These are phyloP conservation scores for Eupithecia exiguata DNA, from an alignment of 2,888 invertebrate species.

Conservation along the genomic window DNA sequence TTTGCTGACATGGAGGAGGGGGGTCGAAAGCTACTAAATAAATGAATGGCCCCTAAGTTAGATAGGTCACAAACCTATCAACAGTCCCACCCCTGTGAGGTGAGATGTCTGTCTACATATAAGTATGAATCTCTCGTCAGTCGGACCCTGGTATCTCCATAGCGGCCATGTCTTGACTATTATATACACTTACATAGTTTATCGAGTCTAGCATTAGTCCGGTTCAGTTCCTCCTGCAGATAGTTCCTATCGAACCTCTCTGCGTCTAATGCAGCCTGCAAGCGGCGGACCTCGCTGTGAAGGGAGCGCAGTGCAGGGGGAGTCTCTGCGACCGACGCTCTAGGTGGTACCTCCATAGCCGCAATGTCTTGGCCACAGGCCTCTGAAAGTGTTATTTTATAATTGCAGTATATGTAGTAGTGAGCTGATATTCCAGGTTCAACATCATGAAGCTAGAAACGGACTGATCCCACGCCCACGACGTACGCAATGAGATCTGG, in stretches of 20 bases:
- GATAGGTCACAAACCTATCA: too few species aligned
- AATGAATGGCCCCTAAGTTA: too few species aligned
- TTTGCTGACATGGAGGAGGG: too few species aligned
- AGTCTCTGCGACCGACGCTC: constrained; percentile 61
- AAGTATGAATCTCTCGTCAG: too few species aligned
- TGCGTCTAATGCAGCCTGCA: constrained; percentile 84
- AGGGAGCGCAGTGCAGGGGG: constrained; percentile 72
- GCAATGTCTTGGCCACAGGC: constrained; percentile 67
- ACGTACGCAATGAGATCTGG: background rate
- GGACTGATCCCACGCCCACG: background rate
- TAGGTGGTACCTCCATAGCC: constrained; percentile 34
- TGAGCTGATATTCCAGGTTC: too few species aligned
- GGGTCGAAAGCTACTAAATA: too few species aligned
- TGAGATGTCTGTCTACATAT: too few species aligned
- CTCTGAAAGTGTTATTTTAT: constrained; percentile 52
- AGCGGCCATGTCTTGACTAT: background rate
- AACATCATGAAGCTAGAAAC: background rate
- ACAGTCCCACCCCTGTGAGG: too few species aligned
- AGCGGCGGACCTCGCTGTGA: constrained; percentile 76
- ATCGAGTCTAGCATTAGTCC: constrained; percentile 79
- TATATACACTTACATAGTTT: constrained; percentile 78
- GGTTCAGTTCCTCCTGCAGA: constrained; percentile 84
- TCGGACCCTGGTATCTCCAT: background rate
- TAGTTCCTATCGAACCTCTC: constrained; percentile 86
- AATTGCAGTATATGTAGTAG: too few species aligned